Percentiles rank a stretch among this genome's conserved stretches.
Conservation (phyloP, 2,113 vertebrate genomes). For the Cricetomys ansorgei region DNA sequence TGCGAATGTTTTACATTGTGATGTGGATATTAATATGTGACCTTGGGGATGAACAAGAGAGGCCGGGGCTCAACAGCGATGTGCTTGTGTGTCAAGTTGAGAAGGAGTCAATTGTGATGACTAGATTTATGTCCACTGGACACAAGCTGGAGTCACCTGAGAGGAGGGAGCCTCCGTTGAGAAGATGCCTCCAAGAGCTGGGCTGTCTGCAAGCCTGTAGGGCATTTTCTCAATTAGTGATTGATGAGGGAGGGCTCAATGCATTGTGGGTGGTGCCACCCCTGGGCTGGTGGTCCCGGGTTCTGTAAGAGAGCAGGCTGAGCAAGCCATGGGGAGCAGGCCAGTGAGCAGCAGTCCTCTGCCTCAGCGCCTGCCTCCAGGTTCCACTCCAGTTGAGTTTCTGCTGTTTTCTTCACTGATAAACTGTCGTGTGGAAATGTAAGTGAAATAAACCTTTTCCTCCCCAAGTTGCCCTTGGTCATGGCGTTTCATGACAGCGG, state of each 20-base stretch:
- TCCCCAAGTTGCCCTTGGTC: neutral
- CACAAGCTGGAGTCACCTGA: neutral
- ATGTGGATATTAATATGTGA: neutral
- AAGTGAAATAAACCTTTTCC: neutral
- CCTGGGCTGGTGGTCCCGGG: neutral
- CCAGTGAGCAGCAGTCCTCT: neutral
- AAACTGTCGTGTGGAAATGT: neutral
- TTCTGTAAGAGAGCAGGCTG: neutral
- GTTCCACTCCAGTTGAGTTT: neutral
- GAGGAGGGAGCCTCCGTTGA: neutral
- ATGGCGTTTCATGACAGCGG: neutral
- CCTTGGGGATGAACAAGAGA: neutral
- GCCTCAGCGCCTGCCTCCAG: neutral
- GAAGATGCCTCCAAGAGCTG: too few species aligned
- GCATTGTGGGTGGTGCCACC: neutral
- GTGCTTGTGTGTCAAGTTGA: neutral
- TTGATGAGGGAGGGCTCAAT: neutral
- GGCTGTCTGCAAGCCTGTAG: too few species aligned
- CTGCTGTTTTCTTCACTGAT: neutral
- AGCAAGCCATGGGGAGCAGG: neutral
- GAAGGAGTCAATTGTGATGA: neutral
- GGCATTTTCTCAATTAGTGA: neutral
- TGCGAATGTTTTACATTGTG: neutral
- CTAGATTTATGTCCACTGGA: neutral
- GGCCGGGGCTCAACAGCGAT: too few species aligned